Conservation (phyloP, 2,797 vertebrate species). For the Odontamblyopus rebecca region DNA sequence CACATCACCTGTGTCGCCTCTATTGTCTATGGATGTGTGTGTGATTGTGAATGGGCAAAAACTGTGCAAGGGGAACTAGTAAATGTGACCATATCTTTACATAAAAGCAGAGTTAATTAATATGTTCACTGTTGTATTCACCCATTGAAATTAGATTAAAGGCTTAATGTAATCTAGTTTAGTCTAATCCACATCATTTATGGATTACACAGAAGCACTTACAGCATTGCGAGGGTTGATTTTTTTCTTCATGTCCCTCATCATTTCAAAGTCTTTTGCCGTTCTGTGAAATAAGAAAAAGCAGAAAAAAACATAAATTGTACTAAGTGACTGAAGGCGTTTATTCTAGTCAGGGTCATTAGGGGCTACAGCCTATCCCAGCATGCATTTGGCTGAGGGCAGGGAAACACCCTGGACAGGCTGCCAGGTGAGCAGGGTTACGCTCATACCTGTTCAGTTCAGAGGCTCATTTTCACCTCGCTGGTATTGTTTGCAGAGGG, state of each 20-base stretch:
- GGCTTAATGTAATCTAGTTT: no score
- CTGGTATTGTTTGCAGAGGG: conserved; percentile 5
- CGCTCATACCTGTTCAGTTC: conserved; percentile 36
- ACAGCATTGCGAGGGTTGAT: conserved; percentile 88
- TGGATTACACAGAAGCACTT: conserved; percentile 56
- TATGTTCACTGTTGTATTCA: no score
- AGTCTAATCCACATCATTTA: no score
- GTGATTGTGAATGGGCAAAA: no score
- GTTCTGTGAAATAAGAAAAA: conserved; percentile 78
- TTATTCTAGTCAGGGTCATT: conserved; percentile 43
- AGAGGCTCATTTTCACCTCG: conserved; percentile 21
- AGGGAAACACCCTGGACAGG: conserved; percentile 54
- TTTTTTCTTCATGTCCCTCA: conserved; percentile 89
- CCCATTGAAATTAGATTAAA: no score
- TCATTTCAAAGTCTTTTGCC: conserved; percentile 90
- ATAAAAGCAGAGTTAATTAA: no score
- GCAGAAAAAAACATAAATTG: conserved; percentile 22
- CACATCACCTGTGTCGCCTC: no score
- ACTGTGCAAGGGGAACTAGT: no score
- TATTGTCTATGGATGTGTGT: no score
- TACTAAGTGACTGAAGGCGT: conserved; percentile 33
- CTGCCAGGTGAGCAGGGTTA: conserved; percentile 41
- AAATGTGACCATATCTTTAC: no score
- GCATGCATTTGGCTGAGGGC: conserved; percentile 63
- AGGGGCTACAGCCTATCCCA: conserved; percentile 45